A percentile compares a stretch with the other conserved stretches of the same genome.
Conservation (phyloP, 1,140 invertebrate species). For the Ctenoplectra terminalis region DNA sequence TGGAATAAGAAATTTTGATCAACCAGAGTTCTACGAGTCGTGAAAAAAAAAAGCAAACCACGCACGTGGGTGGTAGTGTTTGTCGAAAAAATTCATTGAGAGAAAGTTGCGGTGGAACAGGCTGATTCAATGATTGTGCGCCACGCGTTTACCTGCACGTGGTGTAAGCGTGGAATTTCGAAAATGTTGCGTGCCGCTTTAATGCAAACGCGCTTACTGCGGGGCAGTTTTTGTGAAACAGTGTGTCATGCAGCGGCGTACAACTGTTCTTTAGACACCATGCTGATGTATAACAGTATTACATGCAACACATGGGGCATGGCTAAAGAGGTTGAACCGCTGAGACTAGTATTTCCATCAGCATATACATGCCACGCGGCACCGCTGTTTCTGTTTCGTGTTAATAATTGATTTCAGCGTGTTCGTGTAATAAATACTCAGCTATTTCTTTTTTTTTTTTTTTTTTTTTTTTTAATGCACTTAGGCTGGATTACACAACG, state of each 20-base stretch:
- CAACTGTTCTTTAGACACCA: conserved; percentile 32
- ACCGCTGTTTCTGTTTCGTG: conserved; percentile 8
- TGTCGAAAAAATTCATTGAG: conserved; percentile 15
- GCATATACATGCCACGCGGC: conserved; percentile 11
- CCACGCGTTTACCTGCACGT: too few relatives aligned
- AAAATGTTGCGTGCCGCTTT: conserved; percentile 20
- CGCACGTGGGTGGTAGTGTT: not conserved
- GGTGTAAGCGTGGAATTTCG: conserved; percentile 23
- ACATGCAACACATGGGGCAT: conserved; percentile 43
- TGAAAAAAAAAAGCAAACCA: not conserved
- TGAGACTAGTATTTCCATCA: conserved; percentile 7
- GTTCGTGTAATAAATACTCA: conserved; percentile 4
- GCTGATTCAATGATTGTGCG: not conserved
- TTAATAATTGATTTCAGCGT: conserved; percentile 30
- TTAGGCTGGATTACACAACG: too few relatives aligned
- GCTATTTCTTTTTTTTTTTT: too few relatives aligned
- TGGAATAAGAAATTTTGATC: not conserved
- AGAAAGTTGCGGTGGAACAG: conserved; percentile 10
- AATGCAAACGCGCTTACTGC: conserved; percentile 4
- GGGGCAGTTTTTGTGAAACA: conserved; percentile 23
- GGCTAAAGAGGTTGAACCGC: conserved; percentile 41
- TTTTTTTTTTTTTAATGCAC: not conserved
- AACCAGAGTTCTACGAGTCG: too few relatives aligned
- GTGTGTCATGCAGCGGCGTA: conserved; percentile 4
- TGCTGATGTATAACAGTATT: conserved; percentile 36